phyloP scores from a whole-genome alignment of 2,888 invertebrate genomes.

The Poecilobothrus nobilitatus region DNA sequence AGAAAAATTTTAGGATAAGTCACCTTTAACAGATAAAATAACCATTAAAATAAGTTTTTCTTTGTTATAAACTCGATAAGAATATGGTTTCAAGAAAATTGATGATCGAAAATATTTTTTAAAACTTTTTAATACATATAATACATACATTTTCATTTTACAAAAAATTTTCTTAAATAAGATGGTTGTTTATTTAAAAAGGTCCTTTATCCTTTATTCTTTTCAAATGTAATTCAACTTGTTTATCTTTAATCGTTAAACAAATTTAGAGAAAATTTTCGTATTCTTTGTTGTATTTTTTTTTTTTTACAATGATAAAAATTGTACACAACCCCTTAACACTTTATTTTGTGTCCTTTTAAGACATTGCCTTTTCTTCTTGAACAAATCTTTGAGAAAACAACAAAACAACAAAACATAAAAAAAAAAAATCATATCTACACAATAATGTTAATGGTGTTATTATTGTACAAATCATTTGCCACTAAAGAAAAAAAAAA shows the following conservation, averaged over 20 bases:
- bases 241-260: not conserved
- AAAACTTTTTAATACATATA: not conserved
- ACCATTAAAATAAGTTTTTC: not conserved
- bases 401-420: no score
- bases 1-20: no score
- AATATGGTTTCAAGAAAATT: not conserved
- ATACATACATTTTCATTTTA: not conserved
- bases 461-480: not conserved
- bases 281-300: not conserved
- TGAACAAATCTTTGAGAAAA: no score
- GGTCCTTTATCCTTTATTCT: not conserved
- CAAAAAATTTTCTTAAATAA: not conserved
- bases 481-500: not conserved
- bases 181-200: not conserved
- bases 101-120: not conserved
- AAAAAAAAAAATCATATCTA: not conserved
- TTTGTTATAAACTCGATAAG: not conserved
- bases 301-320: not conserved
- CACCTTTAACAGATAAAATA: no score
- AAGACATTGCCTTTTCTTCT: no score
- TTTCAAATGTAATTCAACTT: not conserved
- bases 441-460: not conserved
- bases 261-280: not conserved
- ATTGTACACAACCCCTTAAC: not conserved
- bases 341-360: not conserved